These are phyloP conservation scores for Gambusia holbrooki DNA, from an alignment of 2,113 vertebrate genomes.

Conservation along the genomic window DNA sequence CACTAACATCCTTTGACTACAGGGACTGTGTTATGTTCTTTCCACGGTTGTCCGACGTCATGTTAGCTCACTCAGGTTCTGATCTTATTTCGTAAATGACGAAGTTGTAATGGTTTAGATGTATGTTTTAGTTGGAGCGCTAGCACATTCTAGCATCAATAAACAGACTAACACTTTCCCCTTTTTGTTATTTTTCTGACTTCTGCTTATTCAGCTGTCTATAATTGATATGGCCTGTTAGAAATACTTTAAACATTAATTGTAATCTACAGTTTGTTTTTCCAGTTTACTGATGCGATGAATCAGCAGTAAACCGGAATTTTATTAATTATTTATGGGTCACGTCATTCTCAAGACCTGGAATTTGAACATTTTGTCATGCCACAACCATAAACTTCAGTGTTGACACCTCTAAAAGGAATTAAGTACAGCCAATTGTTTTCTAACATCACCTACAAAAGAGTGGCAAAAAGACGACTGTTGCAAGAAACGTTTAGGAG, in stretches of 20 bases:
- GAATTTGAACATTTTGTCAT: background rate
- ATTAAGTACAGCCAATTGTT: too few species aligned
- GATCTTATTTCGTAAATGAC: background rate
- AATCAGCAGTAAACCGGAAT: background rate
- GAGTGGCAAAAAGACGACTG: background rate
- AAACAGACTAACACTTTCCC: background rate
- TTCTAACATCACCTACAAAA: background rate
- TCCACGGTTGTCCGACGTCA: background rate
- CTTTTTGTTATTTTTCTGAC: background rate
- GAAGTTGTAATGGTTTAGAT: background rate
- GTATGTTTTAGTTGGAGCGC: slow-evolving; percentile 2
- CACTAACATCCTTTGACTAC: slow-evolving; percentile 9
- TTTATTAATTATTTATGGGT: background rate
- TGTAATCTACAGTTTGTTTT: background rate
- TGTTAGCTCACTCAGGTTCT: background rate
- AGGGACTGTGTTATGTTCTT: slow-evolving; percentile 24
- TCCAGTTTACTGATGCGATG: too few species aligned
- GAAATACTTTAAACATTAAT: background rate
- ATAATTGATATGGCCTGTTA: background rate
- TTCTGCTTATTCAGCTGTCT: background rate
- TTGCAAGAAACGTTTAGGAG: background rate
- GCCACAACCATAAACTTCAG: background rate
- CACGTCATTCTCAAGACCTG: background rate
- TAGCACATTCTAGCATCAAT: background rate
- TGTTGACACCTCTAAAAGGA: background rate